These are phyloP conservation scores for Uria lomvia DNA, from an alignment of 2,113 vertebrate genomes.

Conservation along the genomic window DNA sequence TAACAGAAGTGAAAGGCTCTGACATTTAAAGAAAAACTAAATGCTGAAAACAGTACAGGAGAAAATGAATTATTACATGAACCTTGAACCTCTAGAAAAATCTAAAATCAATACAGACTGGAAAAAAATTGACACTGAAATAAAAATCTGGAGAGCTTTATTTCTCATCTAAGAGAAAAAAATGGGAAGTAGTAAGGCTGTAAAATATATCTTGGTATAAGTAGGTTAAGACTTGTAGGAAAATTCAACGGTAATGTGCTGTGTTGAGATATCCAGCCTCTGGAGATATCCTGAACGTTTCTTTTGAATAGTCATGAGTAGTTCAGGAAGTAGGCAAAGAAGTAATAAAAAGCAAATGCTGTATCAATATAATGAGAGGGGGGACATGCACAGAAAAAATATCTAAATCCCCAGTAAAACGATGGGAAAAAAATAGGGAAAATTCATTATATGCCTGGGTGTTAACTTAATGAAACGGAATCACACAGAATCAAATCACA, in stretches of 20 bases:
- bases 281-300: not conserved
- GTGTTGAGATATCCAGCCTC: not conserved
- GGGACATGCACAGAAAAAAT: not conserved
- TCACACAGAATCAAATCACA: too few relatives aligned
- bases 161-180: not conserved
- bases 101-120: not conserved
- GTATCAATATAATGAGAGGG: not conserved
- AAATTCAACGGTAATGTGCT: not conserved
- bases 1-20: constrained; percentile 49
- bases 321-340: not conserved
- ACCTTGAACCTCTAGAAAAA: not conserved
- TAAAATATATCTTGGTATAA: not conserved
- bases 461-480: not conserved
- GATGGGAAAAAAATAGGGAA: not conserved
- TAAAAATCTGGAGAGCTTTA: not conserved
- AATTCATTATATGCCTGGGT: not conserved
- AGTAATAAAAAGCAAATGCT: not conserved
- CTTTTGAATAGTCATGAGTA: not conserved
- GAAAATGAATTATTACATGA: not conserved
- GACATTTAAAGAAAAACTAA: constrained; percentile 27
- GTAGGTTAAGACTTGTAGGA: not conserved
- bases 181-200: not conserved
- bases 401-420: not conserved
- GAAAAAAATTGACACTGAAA: not conserved
- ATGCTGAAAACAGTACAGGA: not conserved